Evolutionary conservation across 2,113 vertebrate genomes (phyloP).

Genomic region (Tychaedon coryphoeus): DNA sequence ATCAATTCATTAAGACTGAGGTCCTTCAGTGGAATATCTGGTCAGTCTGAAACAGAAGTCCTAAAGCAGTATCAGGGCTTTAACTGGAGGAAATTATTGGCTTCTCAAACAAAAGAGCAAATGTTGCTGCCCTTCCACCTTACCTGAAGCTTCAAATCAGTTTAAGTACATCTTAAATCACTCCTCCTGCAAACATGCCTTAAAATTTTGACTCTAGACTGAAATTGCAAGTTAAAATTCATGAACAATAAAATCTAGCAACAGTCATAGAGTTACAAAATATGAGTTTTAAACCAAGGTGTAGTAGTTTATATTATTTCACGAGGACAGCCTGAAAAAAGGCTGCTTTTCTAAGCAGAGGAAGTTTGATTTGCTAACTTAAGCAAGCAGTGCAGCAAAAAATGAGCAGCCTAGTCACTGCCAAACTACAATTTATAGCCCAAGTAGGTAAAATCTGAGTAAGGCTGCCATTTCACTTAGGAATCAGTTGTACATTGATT

Average conservation of each 20-base stretch:
- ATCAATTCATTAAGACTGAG: background rate
- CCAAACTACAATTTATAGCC: background rate
- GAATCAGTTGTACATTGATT: background rate
- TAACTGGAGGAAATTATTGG: background rate
- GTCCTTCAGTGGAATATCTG: background rate
- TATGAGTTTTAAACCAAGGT: background rate
- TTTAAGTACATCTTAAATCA: background rate
- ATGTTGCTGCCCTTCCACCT: background rate
- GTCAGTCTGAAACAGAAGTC: background rate
- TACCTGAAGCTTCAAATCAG: background rate
- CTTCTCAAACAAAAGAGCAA: background rate
- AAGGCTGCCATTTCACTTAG: background rate
- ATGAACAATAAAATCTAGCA: background rate
- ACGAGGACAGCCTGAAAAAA: background rate
- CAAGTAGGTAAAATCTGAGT: background rate
- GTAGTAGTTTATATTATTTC: background rate
- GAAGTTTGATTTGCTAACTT: background rate
- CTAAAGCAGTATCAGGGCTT: background rate
- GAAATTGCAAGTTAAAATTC: background rate
- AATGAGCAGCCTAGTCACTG: background rate
- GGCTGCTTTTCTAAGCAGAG: background rate
- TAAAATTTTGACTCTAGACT: background rate
- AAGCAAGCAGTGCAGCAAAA: background rate
- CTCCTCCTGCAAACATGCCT: background rate
- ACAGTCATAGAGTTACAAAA: background rate